Conservation (phyloP, 2,888 invertebrate genomes). For the Xestobium rufovillosum region DNA sequence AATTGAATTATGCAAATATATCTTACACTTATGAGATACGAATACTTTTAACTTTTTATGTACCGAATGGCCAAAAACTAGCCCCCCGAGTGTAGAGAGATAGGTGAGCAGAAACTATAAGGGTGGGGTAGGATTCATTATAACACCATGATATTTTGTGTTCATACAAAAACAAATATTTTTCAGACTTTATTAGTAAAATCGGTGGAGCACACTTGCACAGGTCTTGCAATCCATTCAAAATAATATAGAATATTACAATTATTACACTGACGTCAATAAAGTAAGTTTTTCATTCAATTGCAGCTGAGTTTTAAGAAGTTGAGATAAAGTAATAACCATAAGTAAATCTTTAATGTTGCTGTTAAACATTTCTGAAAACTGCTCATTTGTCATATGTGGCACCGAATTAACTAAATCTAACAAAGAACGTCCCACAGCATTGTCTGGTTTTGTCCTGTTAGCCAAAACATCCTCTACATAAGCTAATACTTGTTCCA, state of each 20-base stretch:
- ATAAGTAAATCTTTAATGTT: slow-evolving; percentile 96
- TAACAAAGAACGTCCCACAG: slow-evolving; percentile 82
- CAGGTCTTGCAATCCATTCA: slow-evolving; percentile 1
- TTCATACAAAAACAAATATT: no score
- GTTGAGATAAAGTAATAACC: slow-evolving; percentile 92
- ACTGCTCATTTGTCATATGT: slow-evolving; percentile 81
- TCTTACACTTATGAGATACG: no score
- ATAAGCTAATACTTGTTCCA: slow-evolving; percentile 74
- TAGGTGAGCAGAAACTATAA: no score
- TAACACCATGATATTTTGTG: no score
- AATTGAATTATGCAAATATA: no score
- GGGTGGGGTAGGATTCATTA: no score
- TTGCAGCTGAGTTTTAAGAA: slow-evolving; percentile 93
- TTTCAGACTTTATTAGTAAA: no score
- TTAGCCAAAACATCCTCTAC: slow-evolving; percentile 89
- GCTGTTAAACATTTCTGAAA: slow-evolving; percentile 91
- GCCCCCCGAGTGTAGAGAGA: no score
- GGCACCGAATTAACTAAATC: slow-evolving; percentile 89
- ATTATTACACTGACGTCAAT: slow-evolving; percentile 58
- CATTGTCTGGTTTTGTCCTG: slow-evolving; percentile 69
- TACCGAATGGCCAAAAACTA: slow-evolving; percentile 3
- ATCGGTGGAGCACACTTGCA: not conserved
- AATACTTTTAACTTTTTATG: no score
- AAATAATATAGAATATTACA: slow-evolving; percentile 4
- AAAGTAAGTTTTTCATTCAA: slow-evolving; percentile 92